phyloP scores from a whole-genome alignment of 2,113 vertebrate genomes.

The Pedionomus torquatus region DNA sequence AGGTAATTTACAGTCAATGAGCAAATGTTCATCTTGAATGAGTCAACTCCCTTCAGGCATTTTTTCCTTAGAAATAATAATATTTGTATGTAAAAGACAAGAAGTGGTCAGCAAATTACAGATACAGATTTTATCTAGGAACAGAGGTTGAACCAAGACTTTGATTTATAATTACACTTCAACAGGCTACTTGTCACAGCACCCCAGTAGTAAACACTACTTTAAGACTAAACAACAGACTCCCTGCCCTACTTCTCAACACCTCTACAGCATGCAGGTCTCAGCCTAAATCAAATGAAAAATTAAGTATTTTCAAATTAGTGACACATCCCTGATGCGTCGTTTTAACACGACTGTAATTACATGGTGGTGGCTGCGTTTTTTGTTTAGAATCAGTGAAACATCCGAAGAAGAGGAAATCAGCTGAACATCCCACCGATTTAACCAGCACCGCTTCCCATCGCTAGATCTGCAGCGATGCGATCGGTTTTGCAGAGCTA shows the following conservation, averaged over 20 bases:
- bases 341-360: neutral
- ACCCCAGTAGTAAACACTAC: neutral
- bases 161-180: conserved; percentile 55
- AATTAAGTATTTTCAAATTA: neutral
- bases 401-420: neutral
- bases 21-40: conserved; percentile 37
- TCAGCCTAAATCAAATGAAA: neutral
- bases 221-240: neutral
- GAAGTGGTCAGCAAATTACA: conserved; percentile 42
- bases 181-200: conserved; percentile 55
- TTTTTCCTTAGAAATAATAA: conserved; percentile 57
- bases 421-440: neutral
- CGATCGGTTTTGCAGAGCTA: neutral
- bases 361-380: neutral
- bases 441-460: neutral
- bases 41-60: conserved; percentile 49
- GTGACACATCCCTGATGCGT: neutral
- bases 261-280: neutral
- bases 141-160: conserved; percentile 13
- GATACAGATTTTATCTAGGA: conserved; percentile 55
- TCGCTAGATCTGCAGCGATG: neutral
- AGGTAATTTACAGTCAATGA: conserved; percentile 29
- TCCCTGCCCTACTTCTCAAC: neutral
- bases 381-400: neutral
- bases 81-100: conserved; percentile 47